A percentile compares a stretch with the other conserved stretches of the same genome.
Evolutionary conservation across 1,140 invertebrate species (phyloP).

Genomic region (Camponotus floridanus): DNA sequence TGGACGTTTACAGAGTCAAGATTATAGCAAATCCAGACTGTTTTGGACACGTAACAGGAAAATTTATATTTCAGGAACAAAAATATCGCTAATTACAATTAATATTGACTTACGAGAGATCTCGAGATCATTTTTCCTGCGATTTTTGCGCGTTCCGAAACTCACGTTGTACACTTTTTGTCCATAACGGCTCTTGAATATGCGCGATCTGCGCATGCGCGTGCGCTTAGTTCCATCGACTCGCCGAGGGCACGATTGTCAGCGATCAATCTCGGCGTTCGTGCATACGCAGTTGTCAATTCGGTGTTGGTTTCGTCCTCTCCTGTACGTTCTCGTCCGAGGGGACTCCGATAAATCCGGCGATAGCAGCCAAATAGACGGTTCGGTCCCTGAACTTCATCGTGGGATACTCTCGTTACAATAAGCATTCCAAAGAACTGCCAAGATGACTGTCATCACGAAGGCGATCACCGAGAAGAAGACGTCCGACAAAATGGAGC

Average conservation of each 20-base stretch:
- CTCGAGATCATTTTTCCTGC: neutral
- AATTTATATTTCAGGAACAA: neutral
- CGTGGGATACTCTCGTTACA: neutral
- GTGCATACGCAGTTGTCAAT: conserved; percentile 59
- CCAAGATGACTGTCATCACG: conserved; percentile 89
- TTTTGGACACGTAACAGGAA: neutral
- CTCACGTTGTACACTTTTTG: neutral
- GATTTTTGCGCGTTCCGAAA: too few relatives aligned
- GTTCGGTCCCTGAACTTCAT: neutral
- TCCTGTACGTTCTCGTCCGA: neutral
- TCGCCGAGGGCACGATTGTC: conserved; percentile 68
- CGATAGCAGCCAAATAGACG: neutral
- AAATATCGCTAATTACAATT: neutral
- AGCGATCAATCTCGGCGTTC: conserved; percentile 71
- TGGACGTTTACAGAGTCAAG: too few relatives aligned
- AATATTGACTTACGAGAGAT: too few relatives aligned
- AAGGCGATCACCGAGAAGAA: conserved; percentile 90
- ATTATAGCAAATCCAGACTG: too few relatives aligned
- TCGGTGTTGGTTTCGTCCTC: neutral
- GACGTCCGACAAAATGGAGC: conserved; percentile 87
- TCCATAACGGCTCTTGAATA: neutral
- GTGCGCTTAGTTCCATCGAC: conserved; percentile 5
- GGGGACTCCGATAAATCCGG: neutral
- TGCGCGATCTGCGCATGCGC: conserved; percentile 47
- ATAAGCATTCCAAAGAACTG: neutral